Evolutionary conservation across 2,113 vertebrate species (phyloP).

Genomic region (Morone saxatilis): DNA sequence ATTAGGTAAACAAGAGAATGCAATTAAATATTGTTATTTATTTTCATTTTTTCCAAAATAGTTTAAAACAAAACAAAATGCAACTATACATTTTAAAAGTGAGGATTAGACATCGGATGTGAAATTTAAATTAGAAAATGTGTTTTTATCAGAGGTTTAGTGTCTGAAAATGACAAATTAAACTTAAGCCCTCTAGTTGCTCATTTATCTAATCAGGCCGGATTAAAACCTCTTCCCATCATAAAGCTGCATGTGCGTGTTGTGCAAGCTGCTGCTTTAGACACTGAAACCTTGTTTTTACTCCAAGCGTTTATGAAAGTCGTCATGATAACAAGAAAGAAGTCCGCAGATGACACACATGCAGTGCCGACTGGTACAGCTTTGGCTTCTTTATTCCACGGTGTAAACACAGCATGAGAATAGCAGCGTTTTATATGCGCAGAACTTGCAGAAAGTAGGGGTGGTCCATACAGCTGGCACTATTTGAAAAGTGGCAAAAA

Average conservation of each 20-base stretch:
- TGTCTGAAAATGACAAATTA: background rate
- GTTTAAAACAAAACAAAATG: background rate
- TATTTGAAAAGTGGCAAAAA: background rate
- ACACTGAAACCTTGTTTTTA: background rate
- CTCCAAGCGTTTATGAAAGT: background rate
- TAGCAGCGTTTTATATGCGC: background rate
- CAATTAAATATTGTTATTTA: background rate
- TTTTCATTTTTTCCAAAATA: background rate
- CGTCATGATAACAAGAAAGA: slow-evolving; percentile 40
- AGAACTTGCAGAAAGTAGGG: background rate
- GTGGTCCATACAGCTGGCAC: background rate
- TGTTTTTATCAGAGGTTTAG: background rate
- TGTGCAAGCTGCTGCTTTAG: background rate
- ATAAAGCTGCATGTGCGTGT: background rate
- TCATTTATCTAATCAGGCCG: background rate
- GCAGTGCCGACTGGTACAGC: background rate
- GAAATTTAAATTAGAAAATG: background rate
- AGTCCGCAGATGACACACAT: background rate
- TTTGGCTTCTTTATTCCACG: background rate
- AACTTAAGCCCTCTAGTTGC: background rate
- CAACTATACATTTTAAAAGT: background rate
- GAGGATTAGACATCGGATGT: background rate
- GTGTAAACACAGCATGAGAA: background rate
- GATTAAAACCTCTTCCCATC: background rate
- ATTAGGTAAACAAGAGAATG: background rate